These are phyloP conservation scores for Ips typographus DNA, from an alignment of 1,140 invertebrate genomes.

Conservation along the genomic window DNA sequence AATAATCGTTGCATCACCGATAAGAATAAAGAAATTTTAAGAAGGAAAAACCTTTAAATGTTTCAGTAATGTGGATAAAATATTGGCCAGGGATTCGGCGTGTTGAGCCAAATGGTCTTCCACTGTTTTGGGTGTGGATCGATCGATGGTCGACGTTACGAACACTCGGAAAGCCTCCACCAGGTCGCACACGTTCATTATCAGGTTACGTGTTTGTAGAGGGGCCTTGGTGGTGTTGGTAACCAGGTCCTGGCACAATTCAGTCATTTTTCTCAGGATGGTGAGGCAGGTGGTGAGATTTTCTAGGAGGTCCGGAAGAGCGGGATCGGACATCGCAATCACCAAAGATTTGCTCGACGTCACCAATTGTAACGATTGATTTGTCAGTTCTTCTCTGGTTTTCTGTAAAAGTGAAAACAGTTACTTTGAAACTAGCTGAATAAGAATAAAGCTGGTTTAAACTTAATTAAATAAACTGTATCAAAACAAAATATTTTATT, in stretches of 20 bases:
- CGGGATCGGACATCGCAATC: conserved; percentile 69
- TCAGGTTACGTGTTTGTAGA: conserved; percentile 75
- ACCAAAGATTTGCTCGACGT: conserved; percentile 82
- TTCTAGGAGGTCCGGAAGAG: conserved; percentile 59
- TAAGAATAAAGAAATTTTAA: conserved; percentile 41
- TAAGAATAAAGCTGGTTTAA: neutral
- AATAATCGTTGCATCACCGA: too few relatives aligned
- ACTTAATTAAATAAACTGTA: conserved; percentile 20
- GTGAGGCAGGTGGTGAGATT: conserved; percentile 71
- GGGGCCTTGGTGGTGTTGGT: conserved; percentile 74
- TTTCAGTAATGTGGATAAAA: conserved; percentile 76
- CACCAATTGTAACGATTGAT: conserved; percentile 77
- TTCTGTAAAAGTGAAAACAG: conserved; percentile 53
- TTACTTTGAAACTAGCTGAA: neutral
- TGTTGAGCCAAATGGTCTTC: conserved; percentile 68
- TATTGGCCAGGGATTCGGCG: conserved; percentile 77
- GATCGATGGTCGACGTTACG: conserved; percentile 62
- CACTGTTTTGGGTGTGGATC: conserved; percentile 53
- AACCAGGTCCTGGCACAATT: conserved; percentile 70
- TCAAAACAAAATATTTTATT: too few relatives aligned
- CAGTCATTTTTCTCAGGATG: conserved; percentile 66
- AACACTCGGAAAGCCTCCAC: conserved; percentile 73
- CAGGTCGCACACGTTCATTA: conserved; percentile 77
- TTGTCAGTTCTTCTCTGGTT: conserved; percentile 75
- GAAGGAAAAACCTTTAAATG: conserved; percentile 80